Conservation (phyloP, 2,888 invertebrate genomes). For the Adela reaumurella region DNA sequence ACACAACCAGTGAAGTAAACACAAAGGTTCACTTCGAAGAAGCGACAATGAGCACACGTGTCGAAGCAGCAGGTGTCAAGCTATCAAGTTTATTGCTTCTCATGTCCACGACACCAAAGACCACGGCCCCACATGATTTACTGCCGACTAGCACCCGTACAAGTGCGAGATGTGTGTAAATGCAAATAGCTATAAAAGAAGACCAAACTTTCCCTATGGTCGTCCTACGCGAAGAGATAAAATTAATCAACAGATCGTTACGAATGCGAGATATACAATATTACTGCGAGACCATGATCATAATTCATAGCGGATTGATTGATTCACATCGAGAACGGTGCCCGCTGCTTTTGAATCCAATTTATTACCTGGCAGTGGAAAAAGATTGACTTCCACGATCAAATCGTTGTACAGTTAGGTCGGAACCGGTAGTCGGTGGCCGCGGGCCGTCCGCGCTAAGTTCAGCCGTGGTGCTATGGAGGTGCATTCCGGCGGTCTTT, state of each 20-base stretch:
- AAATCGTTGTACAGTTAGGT: neutral
- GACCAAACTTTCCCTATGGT: neutral
- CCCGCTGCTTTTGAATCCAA: conserved; percentile 35
- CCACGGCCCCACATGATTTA: too few species aligned
- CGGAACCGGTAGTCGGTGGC: neutral
- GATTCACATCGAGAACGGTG: conserved; percentile 31
- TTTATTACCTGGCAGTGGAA: conserved; percentile 31
- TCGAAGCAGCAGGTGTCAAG: too few species aligned
- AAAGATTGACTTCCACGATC: conserved; percentile 10
- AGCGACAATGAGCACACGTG: too few species aligned
- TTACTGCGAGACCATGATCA: conserved; percentile 28
- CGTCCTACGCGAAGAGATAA: conserved; percentile 6
- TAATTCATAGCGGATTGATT: conserved; percentile 39
- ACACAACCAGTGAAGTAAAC: too few species aligned
- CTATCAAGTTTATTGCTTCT: too few species aligned
- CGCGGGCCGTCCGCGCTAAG: neutral
- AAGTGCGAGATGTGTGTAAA: neutral
- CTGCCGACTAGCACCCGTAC: too few species aligned
- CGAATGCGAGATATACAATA: conserved; percentile 8
- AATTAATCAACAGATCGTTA: conserved; percentile 29
- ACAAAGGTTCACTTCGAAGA: too few species aligned
- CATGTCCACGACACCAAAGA: too few species aligned
- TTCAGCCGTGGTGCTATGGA: neutral
- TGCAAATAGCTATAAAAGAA: neutral
- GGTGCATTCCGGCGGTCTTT: neutral